Percentiles rank a stretch among this genome's conserved stretches.
Conservation (phyloP, 2,888 invertebrate species). For the Notocelia uddmanniana region DNA sequence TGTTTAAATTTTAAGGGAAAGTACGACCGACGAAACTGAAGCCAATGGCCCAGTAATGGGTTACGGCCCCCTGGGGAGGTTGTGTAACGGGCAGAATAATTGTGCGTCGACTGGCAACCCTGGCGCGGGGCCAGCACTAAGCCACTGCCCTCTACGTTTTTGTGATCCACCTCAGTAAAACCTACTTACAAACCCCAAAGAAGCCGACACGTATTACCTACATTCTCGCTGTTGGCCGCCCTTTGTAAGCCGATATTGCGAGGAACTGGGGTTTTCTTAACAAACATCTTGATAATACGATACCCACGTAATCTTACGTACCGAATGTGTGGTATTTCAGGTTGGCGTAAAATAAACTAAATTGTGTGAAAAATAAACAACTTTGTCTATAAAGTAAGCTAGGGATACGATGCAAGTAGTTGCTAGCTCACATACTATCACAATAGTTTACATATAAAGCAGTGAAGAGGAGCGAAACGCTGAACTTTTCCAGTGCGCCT, state of each 20-base stretch:
- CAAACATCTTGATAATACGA: conserved; percentile 20
- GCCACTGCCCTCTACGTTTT: conserved; percentile 19
- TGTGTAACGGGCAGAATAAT: conserved; percentile 48
- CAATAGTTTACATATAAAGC: conserved; percentile 38
- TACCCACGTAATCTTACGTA: conserved; percentile 4
- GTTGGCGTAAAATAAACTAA: conserved; percentile 14
- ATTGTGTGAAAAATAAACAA: not conserved
- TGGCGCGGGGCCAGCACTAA: conserved; percentile 30
- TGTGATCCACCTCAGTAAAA: conserved; percentile 16
- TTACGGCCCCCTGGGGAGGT: conserved; percentile 49
- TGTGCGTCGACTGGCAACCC: conserved; percentile 36
- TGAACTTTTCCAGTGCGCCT: not conserved
- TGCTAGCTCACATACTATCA: conserved; percentile 18
- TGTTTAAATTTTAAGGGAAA: conserved; percentile 53
- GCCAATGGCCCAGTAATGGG: conserved; percentile 57
- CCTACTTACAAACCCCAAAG: conserved; percentile 24
- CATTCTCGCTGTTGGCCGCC: conserved; percentile 14
- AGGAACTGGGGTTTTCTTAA: not conserved
- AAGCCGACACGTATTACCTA: conserved; percentile 26
- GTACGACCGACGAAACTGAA: conserved; percentile 53
- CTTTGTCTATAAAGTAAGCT: conserved; percentile 17
- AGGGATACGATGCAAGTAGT: not conserved
- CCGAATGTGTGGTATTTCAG: conserved; percentile 5
- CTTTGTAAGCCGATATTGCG: conserved; percentile 32
- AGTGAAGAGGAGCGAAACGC: conserved; percentile 1